These are phyloP conservation scores for Drosophila fulvimacula DNA, from an alignment of 2,888 invertebrate genomes.

Conservation along the genomic window DNA sequence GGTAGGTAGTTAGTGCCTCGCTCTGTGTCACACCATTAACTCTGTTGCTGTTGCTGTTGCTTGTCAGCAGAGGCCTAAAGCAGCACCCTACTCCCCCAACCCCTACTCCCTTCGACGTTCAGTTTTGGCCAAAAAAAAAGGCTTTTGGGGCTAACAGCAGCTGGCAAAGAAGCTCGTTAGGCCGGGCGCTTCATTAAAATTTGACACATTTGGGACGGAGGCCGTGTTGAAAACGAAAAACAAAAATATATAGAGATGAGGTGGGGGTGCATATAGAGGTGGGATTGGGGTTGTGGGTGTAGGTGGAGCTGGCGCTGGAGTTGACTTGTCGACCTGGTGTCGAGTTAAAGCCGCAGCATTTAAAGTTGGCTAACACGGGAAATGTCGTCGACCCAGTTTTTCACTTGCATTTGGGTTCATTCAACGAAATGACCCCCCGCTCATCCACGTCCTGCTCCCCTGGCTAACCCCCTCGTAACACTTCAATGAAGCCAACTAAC, in stretches of 20 bases:
- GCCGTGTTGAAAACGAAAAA: constrained; percentile 15
- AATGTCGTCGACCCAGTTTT: constrained; percentile 62
- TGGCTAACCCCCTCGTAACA: constrained; percentile 12
- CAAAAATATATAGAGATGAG: constrained; percentile 4
- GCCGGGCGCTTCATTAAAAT: constrained; percentile 70
- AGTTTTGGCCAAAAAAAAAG: constrained; percentile 2
- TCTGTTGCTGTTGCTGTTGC: constrained; percentile 27
- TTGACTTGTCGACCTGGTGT: constrained; percentile 6
- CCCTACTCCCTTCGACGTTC: neutral
- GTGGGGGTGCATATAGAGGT: neutral
- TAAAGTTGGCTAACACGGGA: constrained; percentile 36
- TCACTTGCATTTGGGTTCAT: constrained; percentile 62
- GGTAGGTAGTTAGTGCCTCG: neutral
- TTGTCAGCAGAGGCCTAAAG: constrained; percentile 16
- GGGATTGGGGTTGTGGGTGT: too few species aligned
- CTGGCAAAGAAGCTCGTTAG: constrained; percentile 66
- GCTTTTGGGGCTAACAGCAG: constrained; percentile 17
- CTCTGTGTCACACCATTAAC: constrained; percentile 47
- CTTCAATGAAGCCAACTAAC: constrained; percentile 64
- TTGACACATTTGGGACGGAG: constrained; percentile 63
- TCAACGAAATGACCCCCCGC: constrained; percentile 34
- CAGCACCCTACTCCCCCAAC: neutral
- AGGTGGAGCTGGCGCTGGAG: neutral
- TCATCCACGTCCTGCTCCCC: constrained; percentile 1
- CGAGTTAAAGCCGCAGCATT: constrained; percentile 51